Base-by-base conservation (phyloP, 2,113 vertebrate species). In the Butorides virescens region DNA sequence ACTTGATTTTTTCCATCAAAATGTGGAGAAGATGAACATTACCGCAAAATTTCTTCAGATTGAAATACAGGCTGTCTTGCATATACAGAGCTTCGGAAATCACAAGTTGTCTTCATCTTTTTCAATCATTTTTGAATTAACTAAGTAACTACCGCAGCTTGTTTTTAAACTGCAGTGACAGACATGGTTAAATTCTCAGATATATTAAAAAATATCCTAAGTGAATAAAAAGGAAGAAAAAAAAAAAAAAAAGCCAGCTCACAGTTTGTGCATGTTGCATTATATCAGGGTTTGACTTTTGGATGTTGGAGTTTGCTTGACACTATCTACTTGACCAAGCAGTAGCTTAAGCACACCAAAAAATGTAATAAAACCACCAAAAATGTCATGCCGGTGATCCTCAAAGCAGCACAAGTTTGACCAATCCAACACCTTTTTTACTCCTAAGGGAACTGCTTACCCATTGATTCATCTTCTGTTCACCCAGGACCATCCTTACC, bases 311-410 rank as follows among this genome's bases (percentile, higher is more conserved):
- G 44, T 86, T 95, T 90, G 56, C 90, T 96, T 97, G 95, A 95
- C 93, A 91, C 82, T 73, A 95, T 86, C 93, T 95, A 80, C 88
- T 94, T 96, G 90, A 88, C 86, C 97, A 92, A 94, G 81, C 55
- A 61, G 77, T 78, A 87, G 68, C 44, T 98, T 74, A 77, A 95
- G 72, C 50, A 71, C 30, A 85, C 34, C 42, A 76, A 83, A 86
- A 88, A 56, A 62, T 15, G 42, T 88, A 73, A 62, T 78, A 75
- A 92, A 95, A 26, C 2, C 37, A 84, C 23, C 4, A 5, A 66
- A 88, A 82, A 42, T 62, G 73, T 61, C 58, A 78, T 82, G 39
- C 32, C 68, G 79, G 17, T 16, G 42, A 77, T 82, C 70, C 87
- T 72, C 68, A 80, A 79, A 90, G 61, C n/a, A 37, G 81, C 32